phyloP scores from a whole-genome alignment of 2,797 vertebrate species.

The Crocodylus rhombifer region DNA sequence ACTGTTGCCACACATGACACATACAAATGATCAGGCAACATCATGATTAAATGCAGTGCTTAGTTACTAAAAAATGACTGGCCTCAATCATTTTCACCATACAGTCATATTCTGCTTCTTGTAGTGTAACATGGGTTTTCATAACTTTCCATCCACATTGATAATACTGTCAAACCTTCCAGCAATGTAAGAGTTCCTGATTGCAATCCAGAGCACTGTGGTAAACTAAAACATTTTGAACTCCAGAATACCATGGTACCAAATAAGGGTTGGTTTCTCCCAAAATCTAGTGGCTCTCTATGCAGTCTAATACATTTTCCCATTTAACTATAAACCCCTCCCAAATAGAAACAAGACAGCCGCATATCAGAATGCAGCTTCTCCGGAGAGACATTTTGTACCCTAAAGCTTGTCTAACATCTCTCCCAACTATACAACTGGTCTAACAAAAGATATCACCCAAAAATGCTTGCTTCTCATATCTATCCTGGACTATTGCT shows the following conservation, averaged over 20 bases:
- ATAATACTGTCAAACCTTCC: constrained; percentile 43
- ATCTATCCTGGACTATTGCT: too few species aligned
- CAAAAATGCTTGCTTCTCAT: too few species aligned
- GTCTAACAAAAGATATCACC: too few species aligned
- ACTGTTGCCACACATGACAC: fast-evolving
- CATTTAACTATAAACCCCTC: constrained; percentile 12
- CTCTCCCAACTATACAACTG: too few species aligned
- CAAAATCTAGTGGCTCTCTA: not conserved
- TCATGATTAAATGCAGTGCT: not conserved
- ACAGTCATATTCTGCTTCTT: constrained; percentile 14
- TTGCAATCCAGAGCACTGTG: not conserved
- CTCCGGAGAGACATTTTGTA: too few species aligned
- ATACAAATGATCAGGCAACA: constrained; percentile 20
- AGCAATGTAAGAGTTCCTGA: constrained; percentile 3
- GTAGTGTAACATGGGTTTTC: constrained; percentile 32
- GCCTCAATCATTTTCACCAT: constrained; percentile 29
- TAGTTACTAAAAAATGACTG: not conserved
- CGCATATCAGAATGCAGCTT: not conserved
- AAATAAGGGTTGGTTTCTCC: not conserved
- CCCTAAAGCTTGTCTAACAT: too few species aligned
- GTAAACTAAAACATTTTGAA: constrained; percentile 32
- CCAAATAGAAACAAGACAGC: not conserved
- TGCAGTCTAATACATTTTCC: not conserved
- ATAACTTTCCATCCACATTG: not conserved
- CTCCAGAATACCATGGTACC: constrained; percentile 2